Evolutionary conservation across 2,888 invertebrate genomes (phyloP), one percentile per base, ranked within the genome.

Genomic region (Trichogramma evanescens): DNA sequence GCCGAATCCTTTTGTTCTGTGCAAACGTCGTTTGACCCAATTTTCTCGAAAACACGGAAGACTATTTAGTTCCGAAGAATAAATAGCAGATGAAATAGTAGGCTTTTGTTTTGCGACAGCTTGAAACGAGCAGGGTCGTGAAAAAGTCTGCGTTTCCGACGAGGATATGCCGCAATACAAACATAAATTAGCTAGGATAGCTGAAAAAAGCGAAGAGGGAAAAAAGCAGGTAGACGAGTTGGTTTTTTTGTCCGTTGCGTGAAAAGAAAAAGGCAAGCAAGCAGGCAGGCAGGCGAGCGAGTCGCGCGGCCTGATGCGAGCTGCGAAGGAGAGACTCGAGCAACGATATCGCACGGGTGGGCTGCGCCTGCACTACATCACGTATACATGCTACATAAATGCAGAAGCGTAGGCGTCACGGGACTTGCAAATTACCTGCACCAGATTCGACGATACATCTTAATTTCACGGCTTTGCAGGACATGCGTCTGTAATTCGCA

Each of bases 371-470:
- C 26, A 26, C 26, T 26, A 26, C 26, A 26, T 26, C 26, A 26
- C 26, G 26, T 26, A 26, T 26, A 26, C 26, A 26, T 26, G 26
- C 26, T 26, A 26, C 26, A 26, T 26, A 26, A 26, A 26, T 26
- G 26, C 26, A 26, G 26, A 26, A 26, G 26, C 71, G 76, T 76
- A 71, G 76, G 76, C 75, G 76, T 74, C 72, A 70, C 73, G 71
- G 69, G 68, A 70, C 73, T 75, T 76, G 76, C 76, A 75, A 76
- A 76, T 76, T 74, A 71, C 68, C 73, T 73, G 72, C 72, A 69
- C 73, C 72, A 75, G 76, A 75, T 75, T 71, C 70, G 69, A 71
- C 74, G 75, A 75, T 76, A 76, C 76, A 76, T 76, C 76, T 76
- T 76, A 76, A 76, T 76, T 75, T 71, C 69, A 69, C 64, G 67